Evolutionary conservation across 1,140 invertebrate genomes (phyloP).

Genomic region (Tyrophagus putrescentiae): DNA sequence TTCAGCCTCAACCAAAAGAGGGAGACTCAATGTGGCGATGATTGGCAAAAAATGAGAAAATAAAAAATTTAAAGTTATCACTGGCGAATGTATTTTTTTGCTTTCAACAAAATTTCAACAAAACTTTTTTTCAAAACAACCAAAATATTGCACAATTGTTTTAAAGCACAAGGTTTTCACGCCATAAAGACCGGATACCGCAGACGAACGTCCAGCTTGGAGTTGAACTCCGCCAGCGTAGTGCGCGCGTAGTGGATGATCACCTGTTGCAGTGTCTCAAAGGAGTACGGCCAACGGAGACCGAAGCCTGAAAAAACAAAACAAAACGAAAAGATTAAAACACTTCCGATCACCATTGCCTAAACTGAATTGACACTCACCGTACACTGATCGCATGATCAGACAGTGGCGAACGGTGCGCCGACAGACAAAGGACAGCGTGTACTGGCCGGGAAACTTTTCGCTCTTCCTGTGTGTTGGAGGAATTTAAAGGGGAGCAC

Average conservation of each 20-base stretch:
- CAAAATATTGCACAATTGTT: too few relatives aligned
- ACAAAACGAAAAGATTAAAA: background rate
- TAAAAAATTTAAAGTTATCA: too few relatives aligned
- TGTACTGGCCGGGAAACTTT: constrained; percentile 20
- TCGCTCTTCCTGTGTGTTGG: constrained; percentile 20
- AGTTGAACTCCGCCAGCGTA: constrained; percentile 16
- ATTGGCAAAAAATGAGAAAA: too few relatives aligned
- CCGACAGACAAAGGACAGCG: constrained; percentile 15
- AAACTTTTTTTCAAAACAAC: too few relatives aligned
- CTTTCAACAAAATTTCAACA: too few relatives aligned
- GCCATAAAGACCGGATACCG: constrained; percentile 13
- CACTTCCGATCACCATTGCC: background rate
- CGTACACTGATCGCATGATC: constrained; percentile 19
- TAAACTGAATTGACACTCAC: constrained; percentile 1
- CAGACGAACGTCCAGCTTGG: constrained; percentile 9
- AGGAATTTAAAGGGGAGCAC: background rate
- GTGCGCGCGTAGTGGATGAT: constrained; percentile 10
- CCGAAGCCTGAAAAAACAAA: constrained; percentile 14
- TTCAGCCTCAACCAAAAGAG: too few relatives aligned
- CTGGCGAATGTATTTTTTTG: too few relatives aligned
- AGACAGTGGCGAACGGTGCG: constrained; percentile 12
- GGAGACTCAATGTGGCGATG: too few relatives aligned
- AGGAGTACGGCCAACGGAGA: constrained; percentile 14
- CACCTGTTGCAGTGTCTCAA: constrained; percentile 16
- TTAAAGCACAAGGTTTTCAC: too few relatives aligned